Conservation (phyloP, 1,140 invertebrate genomes). For the Potamilus streckersoni region DNA sequence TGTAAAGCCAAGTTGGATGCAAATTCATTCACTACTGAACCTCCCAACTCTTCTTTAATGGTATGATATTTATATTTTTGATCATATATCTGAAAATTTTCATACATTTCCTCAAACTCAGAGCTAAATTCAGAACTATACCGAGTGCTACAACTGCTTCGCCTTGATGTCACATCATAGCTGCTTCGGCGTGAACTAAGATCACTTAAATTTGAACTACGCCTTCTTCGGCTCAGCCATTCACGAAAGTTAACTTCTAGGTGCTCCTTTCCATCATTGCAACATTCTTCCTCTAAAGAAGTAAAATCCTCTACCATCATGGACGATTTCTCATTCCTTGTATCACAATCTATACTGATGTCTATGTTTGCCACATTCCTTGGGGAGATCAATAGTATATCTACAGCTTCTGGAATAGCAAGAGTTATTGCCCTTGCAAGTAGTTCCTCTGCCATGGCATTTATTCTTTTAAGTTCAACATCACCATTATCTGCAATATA, state of each 20-base stretch:
- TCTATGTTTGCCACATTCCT: too few species aligned
- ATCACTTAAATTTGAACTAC: conserved; percentile 60
- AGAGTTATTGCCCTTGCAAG: conserved; percentile 16
- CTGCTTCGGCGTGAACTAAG: conserved; percentile 55
- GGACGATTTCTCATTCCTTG: too few species aligned
- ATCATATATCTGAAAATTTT: conserved; percentile 49
- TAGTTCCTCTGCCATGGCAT: conserved; percentile 6
- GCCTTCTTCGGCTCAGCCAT: conserved; percentile 50
- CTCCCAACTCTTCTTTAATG: conserved; percentile 54
- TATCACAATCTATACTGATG: too few species aligned
- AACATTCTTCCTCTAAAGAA: too few species aligned
- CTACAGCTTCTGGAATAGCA: conserved; percentile 7
- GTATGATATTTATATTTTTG: conserved; percentile 48
- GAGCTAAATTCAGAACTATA: conserved; percentile 62
- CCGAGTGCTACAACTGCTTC: conserved; percentile 41
- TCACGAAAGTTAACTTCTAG: conserved; percentile 57
- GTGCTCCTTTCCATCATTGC: conserved; percentile 34
- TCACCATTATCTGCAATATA: too few species aligned
- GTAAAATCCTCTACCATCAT: too few species aligned
- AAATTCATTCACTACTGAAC: conserved; percentile 43
- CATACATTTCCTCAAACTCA: conserved; percentile 62
- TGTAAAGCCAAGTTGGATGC: conserved; percentile 41
- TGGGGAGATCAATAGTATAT: too few species aligned
- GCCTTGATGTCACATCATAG: conserved; percentile 24
- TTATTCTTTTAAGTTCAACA: background rate